These are phyloP conservation scores for Phallusia fumigata DNA, from an alignment of 23 tunicate genomes.

Conservation along the genomic window DNA sequence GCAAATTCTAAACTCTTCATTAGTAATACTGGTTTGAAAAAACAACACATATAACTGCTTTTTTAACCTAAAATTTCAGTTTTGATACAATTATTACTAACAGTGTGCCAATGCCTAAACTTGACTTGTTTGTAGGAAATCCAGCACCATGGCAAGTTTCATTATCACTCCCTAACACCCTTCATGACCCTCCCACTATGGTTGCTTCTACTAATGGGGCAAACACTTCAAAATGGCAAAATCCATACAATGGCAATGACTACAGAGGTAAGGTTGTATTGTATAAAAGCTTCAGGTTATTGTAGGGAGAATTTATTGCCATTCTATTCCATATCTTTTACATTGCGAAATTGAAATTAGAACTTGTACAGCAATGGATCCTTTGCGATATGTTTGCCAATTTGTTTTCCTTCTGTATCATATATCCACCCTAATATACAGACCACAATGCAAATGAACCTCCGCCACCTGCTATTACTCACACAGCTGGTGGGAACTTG, in stretches of 20 bases:
- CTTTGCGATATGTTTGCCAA: not conserved
- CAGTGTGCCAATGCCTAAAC: not conserved
- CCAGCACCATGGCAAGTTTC: conserved; percentile 25
- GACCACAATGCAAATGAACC: conserved; percentile 6
- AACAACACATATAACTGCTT: too few relatives aligned
- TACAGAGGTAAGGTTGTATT: not conserved
- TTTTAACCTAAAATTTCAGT: too few relatives aligned
- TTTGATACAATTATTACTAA: too few relatives aligned
- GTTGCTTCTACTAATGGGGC: conserved; percentile 14
- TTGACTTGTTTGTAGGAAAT: not conserved
- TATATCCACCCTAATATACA: not conserved
- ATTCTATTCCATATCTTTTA: too few relatives aligned
- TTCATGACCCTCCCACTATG: conserved; percentile 24
- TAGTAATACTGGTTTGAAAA: too few relatives aligned
- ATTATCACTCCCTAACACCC: conserved; percentile 1
- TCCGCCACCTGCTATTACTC: not conserved
- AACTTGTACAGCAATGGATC: too few relatives aligned
- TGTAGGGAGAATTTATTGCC: too few relatives aligned
- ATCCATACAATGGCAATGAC: conserved; percentile 10
- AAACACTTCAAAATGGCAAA: conserved; percentile 20
- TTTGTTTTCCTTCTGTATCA: not conserved
- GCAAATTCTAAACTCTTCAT: too few relatives aligned
- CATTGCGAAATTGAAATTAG: too few relatives aligned
- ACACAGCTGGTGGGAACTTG: not conserved
- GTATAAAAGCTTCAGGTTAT: too few relatives aligned